Evolutionary conservation across 2,113 vertebrate species (phyloP).

Genomic region (Nibea coibor): DNA sequence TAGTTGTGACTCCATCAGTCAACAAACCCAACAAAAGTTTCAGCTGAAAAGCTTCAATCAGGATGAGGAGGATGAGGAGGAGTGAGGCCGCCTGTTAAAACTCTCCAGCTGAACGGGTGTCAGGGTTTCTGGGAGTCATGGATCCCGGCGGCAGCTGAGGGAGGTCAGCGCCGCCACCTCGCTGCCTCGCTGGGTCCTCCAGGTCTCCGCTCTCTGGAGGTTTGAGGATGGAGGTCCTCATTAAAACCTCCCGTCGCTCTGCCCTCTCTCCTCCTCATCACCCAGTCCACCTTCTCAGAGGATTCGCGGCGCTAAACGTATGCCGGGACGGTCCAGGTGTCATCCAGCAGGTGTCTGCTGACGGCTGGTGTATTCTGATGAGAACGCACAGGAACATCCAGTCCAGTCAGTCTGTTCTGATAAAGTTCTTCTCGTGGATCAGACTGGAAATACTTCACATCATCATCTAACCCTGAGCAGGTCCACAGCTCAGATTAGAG

Average conservation of each 20-base stretch:
- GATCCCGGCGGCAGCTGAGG: constrained; percentile 64
- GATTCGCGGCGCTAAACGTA: constrained; percentile 36
- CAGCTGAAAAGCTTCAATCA: background rate
- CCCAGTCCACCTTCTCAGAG: constrained; percentile 44
- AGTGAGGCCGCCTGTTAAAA: background rate
- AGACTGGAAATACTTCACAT: no score
- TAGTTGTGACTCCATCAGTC: background rate
- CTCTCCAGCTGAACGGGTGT: constrained; percentile 37
- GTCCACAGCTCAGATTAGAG: no score
- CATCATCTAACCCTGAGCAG: no score
- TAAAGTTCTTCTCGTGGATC: no score
- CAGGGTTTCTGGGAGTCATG: constrained; percentile 28
- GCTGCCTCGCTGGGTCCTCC: constrained; percentile 45
- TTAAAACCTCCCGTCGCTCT: constrained; percentile 72
- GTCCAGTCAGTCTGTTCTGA: background rate
- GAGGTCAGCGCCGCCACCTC: constrained; percentile 70
- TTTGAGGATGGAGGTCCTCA: constrained; percentile 75
- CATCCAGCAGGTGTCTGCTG: constrained; percentile 51
- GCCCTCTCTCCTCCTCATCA: constrained; percentile 47
- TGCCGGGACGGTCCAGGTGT: constrained; percentile 55
- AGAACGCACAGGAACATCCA: constrained; percentile 21
- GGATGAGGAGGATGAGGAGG: background rate
- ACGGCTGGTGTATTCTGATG: constrained; percentile 48
- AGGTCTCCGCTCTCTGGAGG: constrained; percentile 66
- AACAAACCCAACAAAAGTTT: constrained; percentile 7